Percentiles rank a stretch among this genome's conserved stretches.
Evolutionary conservation across 2,888 invertebrate species (phyloP).

Genomic region (Pycnomerus fuliginosus): DNA sequence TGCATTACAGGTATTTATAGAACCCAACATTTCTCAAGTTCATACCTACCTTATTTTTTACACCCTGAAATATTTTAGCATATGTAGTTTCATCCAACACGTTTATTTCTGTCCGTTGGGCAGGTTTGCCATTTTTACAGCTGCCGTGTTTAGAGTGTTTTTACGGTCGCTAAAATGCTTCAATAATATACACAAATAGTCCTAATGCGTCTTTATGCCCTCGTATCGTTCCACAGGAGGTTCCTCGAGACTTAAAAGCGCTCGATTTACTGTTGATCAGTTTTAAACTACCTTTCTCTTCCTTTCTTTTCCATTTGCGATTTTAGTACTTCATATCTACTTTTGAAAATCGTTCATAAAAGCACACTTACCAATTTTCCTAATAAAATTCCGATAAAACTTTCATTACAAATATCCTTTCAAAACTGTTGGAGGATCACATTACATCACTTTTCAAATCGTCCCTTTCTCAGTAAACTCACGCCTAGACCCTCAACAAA

Average conservation of each 20-base stretch:
- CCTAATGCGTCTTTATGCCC: conserved; percentile 43
- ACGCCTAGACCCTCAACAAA: no score
- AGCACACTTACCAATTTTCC: conserved; percentile 20
- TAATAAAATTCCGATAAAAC: conserved; percentile 18
- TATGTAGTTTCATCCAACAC: no score
- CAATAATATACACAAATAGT: conserved; percentile 44
- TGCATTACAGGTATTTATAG: no score
- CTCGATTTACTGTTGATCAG: conserved; percentile 30
- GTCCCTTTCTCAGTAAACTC: no score
- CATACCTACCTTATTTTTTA: no score
- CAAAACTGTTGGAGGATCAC: conserved; percentile 3
- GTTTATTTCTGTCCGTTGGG: no score
- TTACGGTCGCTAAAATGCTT: conserved; percentile 38
- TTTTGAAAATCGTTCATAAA: conserved; percentile 27
- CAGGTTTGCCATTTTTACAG: conserved; percentile 31
- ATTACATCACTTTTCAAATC: no score
- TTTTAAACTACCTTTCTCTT: conserved; percentile 25
- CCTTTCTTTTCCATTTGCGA: conserved; percentile 26
- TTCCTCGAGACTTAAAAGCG: conserved; percentile 32
- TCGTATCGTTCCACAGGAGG: conserved; percentile 32
- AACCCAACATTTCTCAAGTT: no score
- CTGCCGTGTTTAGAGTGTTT: conserved; percentile 35
- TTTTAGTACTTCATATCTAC: conserved; percentile 28
- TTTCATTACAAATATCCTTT: conserved; percentile 19
- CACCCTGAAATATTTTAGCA: no score